Evolutionary conservation across 2,797 vertebrate genomes (phyloP).

Genomic region (Acropternis orthonyx): DNA sequence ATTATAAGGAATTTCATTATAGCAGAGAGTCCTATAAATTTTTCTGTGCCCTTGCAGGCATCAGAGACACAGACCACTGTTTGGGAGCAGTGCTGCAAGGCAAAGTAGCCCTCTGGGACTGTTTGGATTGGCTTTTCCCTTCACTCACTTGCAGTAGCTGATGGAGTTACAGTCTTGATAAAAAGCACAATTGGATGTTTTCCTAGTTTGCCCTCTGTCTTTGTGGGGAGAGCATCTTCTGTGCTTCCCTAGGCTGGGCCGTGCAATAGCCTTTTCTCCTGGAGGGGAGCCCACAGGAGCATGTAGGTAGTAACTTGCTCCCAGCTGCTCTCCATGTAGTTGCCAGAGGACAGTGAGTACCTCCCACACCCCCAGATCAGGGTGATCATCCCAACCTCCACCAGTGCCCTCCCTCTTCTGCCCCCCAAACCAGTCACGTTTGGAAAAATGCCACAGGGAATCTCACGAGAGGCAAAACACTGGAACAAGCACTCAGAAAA

Average conservation of each 20-base stretch:
- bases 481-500: background rate
- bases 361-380: background rate
- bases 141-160: background rate
- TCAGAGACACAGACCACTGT: background rate
- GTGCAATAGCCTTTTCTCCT: background rate
- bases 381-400: background rate
- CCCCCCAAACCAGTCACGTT: background rate
- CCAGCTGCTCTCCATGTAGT: background rate
- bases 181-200: background rate
- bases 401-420: background rate
- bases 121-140: background rate
- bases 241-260: background rate
- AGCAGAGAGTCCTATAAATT: background rate
- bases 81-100: background rate
- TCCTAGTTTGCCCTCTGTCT: background rate
- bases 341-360: background rate
- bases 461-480: background rate
- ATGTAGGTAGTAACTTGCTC: background rate
- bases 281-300: background rate
- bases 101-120: background rate
- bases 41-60: background rate
- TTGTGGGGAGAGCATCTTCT: background rate
- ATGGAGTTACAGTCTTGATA: background rate
- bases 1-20: constrained; percentile 22
- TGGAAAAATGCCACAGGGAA: background rate